Evolutionary conservation across 1,140 invertebrate genomes (phyloP), one percentile per base, ranked within the genome.

Genomic region (Contarinia nasturtii): DNA sequence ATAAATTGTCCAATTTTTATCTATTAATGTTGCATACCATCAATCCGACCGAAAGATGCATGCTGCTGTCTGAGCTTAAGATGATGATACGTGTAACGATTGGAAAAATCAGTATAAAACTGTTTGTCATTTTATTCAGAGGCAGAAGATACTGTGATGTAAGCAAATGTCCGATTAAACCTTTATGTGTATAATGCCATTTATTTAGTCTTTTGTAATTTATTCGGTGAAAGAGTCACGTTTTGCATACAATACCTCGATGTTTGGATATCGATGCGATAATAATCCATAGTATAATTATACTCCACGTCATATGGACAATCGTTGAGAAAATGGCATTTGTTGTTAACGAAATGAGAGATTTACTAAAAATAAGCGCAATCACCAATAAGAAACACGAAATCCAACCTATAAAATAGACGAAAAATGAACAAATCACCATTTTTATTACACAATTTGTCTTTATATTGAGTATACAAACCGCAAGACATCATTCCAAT

Each of bases 401-500:
- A 21, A 47, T 43, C 45, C 46, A 50, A 37, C 49, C 49, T 50
- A 33, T 50, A 40, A 44, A 15, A 17, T 27, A 15, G 43, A 45
- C 47, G 44, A 21, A 48, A 27, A 40, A 38, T 38, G 33, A 14
- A 17, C 27, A 19, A 22, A 33, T 33, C 19, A 33, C 22, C 19
- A 33, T 44, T 36, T 41, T 33, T 33, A n/a, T 45, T 38, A 46
- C 36, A 17, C 15, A 38, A 34, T 20, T 18, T 17, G 48, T 42
- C 2, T 34, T 44, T 47, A 49, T 19, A 47, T 15, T 14, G 17
- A 46, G 17, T 14, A 45, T 37, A 41, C 36, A 36, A 50, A 54
- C 52, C 52, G 27, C 34, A 49, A 20, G 50, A 33, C 17, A 49
- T 18, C 54, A 53, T 37, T 52, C 65, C 57, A 51, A 57, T 60